Percentiles rank a stretch among this genome's conserved stretches.
Conservation (phyloP, 2,888 invertebrate species). For the Byasa hedistus region DNA sequence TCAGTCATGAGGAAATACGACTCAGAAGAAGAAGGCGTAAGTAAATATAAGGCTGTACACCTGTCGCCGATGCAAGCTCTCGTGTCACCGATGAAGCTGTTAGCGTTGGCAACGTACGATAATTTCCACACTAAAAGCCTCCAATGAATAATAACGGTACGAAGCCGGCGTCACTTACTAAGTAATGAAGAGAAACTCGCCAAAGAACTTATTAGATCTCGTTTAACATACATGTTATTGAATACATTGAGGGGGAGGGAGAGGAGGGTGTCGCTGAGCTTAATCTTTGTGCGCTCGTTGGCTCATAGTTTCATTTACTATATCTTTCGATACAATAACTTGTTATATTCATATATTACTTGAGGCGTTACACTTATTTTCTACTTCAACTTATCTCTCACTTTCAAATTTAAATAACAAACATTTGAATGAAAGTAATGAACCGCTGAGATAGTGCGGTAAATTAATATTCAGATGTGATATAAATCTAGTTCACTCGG, state of each 20-base stretch:
- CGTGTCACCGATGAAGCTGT: conserved; percentile 49
- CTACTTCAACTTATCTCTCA: not conserved
- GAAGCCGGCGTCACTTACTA: conserved; percentile 26
- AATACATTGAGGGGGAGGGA: conserved; percentile 3
- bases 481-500: not conserved
- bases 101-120: conserved; percentile 47
- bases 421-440: not conserved
- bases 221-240: conserved; percentile 23
- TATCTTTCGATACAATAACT: no score
- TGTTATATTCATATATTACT: no score
- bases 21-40: no score
- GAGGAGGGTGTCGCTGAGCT: not conserved
- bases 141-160: conserved; percentile 48
- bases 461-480: not conserved
- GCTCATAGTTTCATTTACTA: not conserved
- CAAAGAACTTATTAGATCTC: conserved; percentile 15
- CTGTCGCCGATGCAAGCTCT: conserved; percentile 48
- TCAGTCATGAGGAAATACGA: no score
- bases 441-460: not conserved
- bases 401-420: not conserved
- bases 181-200: conserved; percentile 28
- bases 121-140: conserved; percentile 55
- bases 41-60: no score
- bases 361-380: no score
- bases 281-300: not conserved